A percentile compares a stretch with the other conserved stretches of the same genome.
phyloP scores from a whole-genome alignment of 2,113 vertebrate species.

The Oceanodroma tethys region DNA sequence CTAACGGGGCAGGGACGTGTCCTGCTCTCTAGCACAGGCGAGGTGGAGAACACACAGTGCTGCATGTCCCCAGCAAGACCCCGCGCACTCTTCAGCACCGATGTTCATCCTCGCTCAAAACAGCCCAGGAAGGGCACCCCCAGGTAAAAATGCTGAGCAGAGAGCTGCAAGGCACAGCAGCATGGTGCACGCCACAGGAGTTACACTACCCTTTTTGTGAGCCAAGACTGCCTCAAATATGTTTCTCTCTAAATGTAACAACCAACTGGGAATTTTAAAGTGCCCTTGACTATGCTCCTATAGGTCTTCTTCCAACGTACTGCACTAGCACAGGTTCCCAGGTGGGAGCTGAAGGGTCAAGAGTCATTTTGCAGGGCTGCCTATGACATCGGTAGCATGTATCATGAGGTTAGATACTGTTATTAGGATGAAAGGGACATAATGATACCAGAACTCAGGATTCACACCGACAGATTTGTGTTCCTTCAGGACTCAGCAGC shows the following conservation, averaged over 20 bases:
- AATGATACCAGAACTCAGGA: not conserved
- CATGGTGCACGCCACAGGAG: accelerated
- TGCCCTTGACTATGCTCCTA: not conserved
- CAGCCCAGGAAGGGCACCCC: not conserved
- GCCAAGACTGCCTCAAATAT: not conserved
- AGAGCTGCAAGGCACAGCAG: not conserved
- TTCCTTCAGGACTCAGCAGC: not conserved
- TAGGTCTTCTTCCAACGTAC: not conserved
- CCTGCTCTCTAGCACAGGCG: not conserved
- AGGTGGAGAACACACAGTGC: not conserved
- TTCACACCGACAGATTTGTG: not conserved
- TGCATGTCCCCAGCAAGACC: not conserved
- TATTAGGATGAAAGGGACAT: not conserved
- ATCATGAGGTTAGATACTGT: not conserved
- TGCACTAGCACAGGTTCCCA: not conserved
- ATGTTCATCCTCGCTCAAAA: not conserved
- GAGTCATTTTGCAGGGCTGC: not conserved
- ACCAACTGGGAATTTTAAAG: not conserved
- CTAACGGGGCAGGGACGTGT: accelerated
- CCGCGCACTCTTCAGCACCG: accelerated
- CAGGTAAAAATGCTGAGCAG: not conserved
- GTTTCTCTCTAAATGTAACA: not conserved
- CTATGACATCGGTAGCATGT: not conserved
- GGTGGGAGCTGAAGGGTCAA: not conserved
- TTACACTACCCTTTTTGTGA: not conserved